phyloP scores from a whole-genome alignment of 2,797 vertebrate species.

The Sebastes wilsoni region DNA sequence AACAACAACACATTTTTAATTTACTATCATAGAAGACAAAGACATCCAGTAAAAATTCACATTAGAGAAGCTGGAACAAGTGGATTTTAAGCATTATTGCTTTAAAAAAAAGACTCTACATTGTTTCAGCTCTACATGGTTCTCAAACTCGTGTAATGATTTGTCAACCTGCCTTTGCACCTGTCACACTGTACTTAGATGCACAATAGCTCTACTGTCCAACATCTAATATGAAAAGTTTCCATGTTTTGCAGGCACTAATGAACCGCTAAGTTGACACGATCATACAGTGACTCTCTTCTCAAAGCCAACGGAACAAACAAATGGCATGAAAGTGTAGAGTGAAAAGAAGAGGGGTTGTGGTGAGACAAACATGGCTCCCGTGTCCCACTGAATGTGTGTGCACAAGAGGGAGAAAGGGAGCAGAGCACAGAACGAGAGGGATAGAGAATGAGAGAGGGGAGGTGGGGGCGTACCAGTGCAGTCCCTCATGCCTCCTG shows the following conservation, averaged over 20 bases:
- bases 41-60: background rate
- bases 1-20: background rate
- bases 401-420: background rate
- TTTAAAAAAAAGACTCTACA: background rate
- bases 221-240: background rate
- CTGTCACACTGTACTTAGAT: background rate
- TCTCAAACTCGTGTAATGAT: background rate
- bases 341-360: background rate
- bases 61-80: background rate
- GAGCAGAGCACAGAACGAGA: conserved; percentile 18
- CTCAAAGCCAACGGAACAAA: background rate
- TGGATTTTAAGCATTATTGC: background rate
- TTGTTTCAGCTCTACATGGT: background rate
- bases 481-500: conserved; percentile 58
- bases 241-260: background rate
- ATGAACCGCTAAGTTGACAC: background rate
- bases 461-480: background rate
- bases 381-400: background rate
- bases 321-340: conserved; percentile 2
- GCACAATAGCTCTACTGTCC: background rate
- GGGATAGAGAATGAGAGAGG: conserved; percentile 13
- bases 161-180: background rate
- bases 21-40: background rate
- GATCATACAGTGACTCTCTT: background rate
- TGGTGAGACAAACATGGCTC: conserved; percentile 29